Evolutionary conservation across 2,113 vertebrate species (phyloP).

Genomic region (Hippoglossus stenolepis): DNA sequence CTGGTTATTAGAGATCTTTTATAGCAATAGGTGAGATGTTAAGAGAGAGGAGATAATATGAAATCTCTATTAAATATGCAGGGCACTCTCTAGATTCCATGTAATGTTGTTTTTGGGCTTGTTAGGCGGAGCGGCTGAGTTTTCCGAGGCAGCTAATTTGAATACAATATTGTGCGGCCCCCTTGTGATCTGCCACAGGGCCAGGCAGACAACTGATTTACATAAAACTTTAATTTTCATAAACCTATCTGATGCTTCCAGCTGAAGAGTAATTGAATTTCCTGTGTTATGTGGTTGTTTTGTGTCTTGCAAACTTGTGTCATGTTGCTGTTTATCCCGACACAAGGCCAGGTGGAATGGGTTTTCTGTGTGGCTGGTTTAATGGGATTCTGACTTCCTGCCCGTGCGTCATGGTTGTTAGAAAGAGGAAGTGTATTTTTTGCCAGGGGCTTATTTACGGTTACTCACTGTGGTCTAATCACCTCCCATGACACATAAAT

Average conservation of each 20-base stretch:
- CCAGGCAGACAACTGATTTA: conserved; percentile 72
- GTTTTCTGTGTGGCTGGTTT: conserved; percentile 12
- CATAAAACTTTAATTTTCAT: conserved; percentile 80
- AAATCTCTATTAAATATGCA: conserved; percentile 29
- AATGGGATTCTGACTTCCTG: conserved; percentile 22
- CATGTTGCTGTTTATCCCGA: conserved; percentile 23
- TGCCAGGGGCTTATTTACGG: conserved; percentile 53
- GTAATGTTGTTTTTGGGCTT: conserved; percentile 47
- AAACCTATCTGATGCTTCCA: conserved; percentile 75
- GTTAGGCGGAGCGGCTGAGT: conserved; percentile 38
- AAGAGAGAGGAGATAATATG: not conserved
- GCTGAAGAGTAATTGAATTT: conserved; percentile 68
- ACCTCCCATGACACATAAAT: conserved; percentile 58
- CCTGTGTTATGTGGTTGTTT: conserved; percentile 28
- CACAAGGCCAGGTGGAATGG: conserved; percentile 1
- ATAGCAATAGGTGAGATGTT: conserved; percentile 13
- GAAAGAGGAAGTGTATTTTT: conserved; percentile 35
- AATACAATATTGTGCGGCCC: conserved; percentile 62
- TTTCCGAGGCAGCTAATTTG: conserved; percentile 61
- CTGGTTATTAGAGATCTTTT: conserved; percentile 24
- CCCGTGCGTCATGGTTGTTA: conserved; percentile 29
- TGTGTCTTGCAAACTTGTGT: conserved; percentile 33
- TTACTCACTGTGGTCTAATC: conserved; percentile 49
- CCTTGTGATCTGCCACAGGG: conserved; percentile 54
- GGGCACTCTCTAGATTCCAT: conserved; percentile 6